A percentile compares a stretch with the other conserved stretches of the same genome.
These are phyloP conservation scores for Microtus richardsoni DNA, from an alignment of 2,113 vertebrate genomes.

Conservation along the genomic window DNA sequence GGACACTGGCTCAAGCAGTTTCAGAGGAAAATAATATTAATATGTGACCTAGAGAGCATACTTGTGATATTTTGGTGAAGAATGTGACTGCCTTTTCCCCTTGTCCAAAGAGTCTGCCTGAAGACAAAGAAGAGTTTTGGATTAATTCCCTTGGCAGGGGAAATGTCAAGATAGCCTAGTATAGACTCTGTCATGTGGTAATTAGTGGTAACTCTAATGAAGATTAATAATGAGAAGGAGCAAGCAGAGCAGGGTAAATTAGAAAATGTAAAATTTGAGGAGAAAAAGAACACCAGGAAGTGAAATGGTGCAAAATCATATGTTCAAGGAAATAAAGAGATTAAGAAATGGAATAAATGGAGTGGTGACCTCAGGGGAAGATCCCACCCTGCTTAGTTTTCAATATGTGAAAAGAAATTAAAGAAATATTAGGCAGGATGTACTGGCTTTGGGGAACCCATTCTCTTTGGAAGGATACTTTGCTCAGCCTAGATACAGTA, in stretches of 20 bases:
- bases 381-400: background rate
- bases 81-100: background rate
- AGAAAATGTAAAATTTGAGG: no score
- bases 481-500: no score
- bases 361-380: background rate
- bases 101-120: background rate
- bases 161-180: background rate
- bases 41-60: no score
- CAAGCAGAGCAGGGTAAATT: no score
- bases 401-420: background rate
- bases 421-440: no score
- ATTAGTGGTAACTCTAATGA: background rate
- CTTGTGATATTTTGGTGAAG: background rate
- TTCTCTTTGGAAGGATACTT: no score
- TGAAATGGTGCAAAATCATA: no score
- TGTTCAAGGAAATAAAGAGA: background rate
- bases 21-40: no score
- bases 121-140: background rate
- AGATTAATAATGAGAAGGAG: no score
- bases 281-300: no score
- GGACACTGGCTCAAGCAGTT: no score
- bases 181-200: background rate
- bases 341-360: background rate
- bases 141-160: background rate
- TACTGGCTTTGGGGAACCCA: no score